Evolutionary conservation across 2,888 invertebrate species (phyloP).

Genomic region (Hirtodrosophila alboralis): DNA sequence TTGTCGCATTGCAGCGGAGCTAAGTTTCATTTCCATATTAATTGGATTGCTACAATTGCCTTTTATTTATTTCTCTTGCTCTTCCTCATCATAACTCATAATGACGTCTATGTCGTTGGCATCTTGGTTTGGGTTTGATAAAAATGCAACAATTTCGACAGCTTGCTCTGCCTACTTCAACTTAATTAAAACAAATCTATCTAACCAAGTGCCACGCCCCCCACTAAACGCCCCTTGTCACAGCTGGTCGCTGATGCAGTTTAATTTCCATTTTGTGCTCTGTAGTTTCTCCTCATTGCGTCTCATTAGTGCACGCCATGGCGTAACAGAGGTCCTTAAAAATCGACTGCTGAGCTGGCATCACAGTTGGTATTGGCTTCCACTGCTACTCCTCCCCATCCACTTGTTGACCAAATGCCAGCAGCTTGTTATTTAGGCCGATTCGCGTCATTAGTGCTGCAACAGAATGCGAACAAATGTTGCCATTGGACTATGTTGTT

Average conservation of each 20-base stretch:
- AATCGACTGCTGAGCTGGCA: slow-evolving; percentile 55
- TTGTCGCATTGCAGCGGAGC: slow-evolving; percentile 26
- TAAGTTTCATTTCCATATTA: slow-evolving; percentile 23
- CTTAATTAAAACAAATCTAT: slow-evolving; percentile 67
- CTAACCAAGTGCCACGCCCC: slow-evolving; percentile 44
- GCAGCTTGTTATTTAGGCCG: slow-evolving; percentile 71
- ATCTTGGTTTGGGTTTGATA: slow-evolving; percentile 7
- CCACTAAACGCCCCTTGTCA: slow-evolving; percentile 29
- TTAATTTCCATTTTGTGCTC: slow-evolving; percentile 66
- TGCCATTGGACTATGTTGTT: slow-evolving; percentile 32
- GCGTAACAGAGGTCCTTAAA: slow-evolving; percentile 8
- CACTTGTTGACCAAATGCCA: slow-evolving; percentile 68
- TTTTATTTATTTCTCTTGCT: not conserved
- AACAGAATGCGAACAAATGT: slow-evolving; percentile 51
- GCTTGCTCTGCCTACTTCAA: slow-evolving; percentile 24
- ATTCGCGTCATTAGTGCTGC: slow-evolving; percentile 71
- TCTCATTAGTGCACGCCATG: slow-evolving; percentile 54
- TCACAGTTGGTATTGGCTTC: slow-evolving; percentile 24
- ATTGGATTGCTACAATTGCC: not conserved
- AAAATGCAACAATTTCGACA: not conserved
- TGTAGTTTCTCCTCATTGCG: slow-evolving; percentile 47
- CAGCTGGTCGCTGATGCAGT: slow-evolving; percentile 55
- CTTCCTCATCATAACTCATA: slow-evolving; percentile 3
- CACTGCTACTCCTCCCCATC: not conserved
- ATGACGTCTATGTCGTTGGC: slow-evolving; percentile 16